These are phyloP conservation scores for Mormyrus lacerda DNA, from an alignment of 2,113 vertebrate genomes.

Conservation along the genomic window DNA sequence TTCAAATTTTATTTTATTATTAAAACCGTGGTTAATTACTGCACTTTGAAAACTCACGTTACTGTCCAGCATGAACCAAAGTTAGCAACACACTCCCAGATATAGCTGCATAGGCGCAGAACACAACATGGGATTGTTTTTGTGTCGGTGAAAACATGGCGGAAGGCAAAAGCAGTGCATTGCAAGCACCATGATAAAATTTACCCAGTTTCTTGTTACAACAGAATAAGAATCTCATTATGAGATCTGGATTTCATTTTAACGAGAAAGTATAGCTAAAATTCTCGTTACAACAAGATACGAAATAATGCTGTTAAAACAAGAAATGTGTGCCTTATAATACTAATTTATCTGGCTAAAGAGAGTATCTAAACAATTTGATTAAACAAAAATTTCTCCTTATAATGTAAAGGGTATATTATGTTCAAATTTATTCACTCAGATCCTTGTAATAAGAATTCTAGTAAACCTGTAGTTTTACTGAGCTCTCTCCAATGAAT, in stretches of 20 bases:
- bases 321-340: not conserved
- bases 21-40: not conserved
- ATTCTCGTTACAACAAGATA: not conserved
- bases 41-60: not conserved
- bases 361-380: not conserved
- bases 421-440: not conserved
- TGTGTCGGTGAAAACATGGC: not conserved
- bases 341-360: not conserved
- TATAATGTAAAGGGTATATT: not conserved
- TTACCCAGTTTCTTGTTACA: not conserved
- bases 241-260: not conserved
- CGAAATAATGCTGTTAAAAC: not conserved
- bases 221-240: not conserved
- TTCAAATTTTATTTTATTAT: not conserved
- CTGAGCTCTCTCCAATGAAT: not conserved
- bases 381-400: not conserved
- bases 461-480: not conserved
- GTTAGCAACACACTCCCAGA: not conserved
- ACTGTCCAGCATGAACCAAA: not conserved
- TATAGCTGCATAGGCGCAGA: not conserved
- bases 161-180: not conserved
- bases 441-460: not conserved
- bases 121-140: not conserved
- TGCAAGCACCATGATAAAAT: not conserved
- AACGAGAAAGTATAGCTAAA: not conserved